Base-by-base conservation (phyloP, 2,797 vertebrate species). In the Garrulus glandarius region DNA sequence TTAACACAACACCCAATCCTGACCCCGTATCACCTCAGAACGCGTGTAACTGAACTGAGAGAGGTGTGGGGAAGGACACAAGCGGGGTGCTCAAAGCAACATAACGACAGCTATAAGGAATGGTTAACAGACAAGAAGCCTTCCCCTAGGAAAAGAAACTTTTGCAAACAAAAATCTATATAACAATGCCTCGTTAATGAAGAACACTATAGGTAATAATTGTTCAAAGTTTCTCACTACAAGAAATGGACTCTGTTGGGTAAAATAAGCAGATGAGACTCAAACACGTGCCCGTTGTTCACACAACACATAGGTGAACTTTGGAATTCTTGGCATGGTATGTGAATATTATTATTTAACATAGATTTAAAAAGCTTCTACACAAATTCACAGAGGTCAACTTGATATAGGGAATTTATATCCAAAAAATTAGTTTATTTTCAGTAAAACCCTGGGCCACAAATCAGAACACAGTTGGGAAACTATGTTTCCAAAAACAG, bases 221-320 rank as follows among this genome's bases (percentile, higher is more conserved):
- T 84, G 47, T 15, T 84, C 17, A 46, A 4, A 1, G n/a, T 69
- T 92, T 60, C 52, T 60, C 52, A 74, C 43, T 57, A 83, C 7
- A 49, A 75, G 53, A 68, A 83, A 67, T 0, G 8, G 68, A 82
- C 72, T 84, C 26, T 53, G 53, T 3, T 7, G 19, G 49, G 36
- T 21, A 60, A 87, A 92, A 87, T 49, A 21, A 80, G 32, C 44
- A 59, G 77, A 52, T 82, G 60, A 70, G 59, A 67, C 67, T 84
- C 89, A 87, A 74, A 88, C 59, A 65, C 1, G 1, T 59, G 78
- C 32, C 52, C 49, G 11, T 21, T 0, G 0, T 80, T 93, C 77
- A 84, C 30, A 65, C 13, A 75, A 79, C 30, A 59, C 15, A 36
- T 1, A 61, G 8, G 41, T 68, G 64, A 91, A 82, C 87, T 93